Evolutionary conservation across 2,797 vertebrate species (phyloP), one percentile per base, ranked within the genome.

Genomic region (Pristis pectinata): DNA sequence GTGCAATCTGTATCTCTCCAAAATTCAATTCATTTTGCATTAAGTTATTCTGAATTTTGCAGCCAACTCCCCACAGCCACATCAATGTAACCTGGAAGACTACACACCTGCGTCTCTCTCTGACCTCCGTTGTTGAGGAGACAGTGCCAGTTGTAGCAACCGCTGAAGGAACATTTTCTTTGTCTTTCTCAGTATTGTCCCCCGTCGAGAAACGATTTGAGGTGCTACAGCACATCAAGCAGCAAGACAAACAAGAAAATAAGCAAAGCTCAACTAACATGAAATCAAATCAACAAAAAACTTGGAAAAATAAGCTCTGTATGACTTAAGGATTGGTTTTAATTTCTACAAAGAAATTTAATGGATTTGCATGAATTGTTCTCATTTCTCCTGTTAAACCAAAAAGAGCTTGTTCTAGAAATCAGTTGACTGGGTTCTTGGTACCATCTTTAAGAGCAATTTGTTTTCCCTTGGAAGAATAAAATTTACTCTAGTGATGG

Each of bases 171-270:
- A 98, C 98, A 97, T 96, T 98, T 96, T 98, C 98, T 96, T 98
- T 98, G 94, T 98, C 98, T 97, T 98, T 98, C 95, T 99, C 98
- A 96, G 98, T 97, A 97, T 98, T 98, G 97, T 99, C 99, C 97
- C 99, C 99, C 97, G 98, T 97, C 99, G 99, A 99, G 97, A 98
- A 98, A 98, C 99, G 99, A 97, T 97, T 97, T 97, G 97, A 97
- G 96, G 97, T 97, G 97, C 97, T 98, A 97, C 95, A 96, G 96
- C 96, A 95, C 96, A 96, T 97, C 95, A 97, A 97, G 97, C 95
- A 97, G 97, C 96, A 98, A 97, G 97, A 97, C 97, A 97, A 97
- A 97, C 92, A 97, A 97, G 97, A 97, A 96, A 97, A 98, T 94
- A 97, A 97, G 96, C 97, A 97, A 97, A 97, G 97, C 97, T 97